These are phyloP conservation scores for Henricia sp. DNA, from an alignment of 53 echinoderm and acorn worm species.

Conservation along the genomic window DNA sequence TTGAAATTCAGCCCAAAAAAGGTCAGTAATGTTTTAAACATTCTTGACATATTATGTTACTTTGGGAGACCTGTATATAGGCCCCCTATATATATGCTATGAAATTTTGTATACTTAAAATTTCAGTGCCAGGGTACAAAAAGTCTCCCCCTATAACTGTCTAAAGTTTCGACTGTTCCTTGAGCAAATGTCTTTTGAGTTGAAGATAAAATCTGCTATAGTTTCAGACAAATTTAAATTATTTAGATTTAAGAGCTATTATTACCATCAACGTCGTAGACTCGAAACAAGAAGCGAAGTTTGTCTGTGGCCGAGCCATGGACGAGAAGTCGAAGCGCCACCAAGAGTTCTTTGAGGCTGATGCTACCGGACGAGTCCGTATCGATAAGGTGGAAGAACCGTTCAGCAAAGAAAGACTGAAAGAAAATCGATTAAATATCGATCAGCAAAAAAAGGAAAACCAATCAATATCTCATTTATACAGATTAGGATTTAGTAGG, in stretches of 20 bases:
- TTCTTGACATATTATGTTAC: not conserved
- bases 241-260: not conserved
- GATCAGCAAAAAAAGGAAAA: no score
- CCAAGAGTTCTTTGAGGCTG: slow-evolving; percentile 75
- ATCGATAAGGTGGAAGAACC: slow-evolving; percentile 91
- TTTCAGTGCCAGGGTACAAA: not conserved
- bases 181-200: not conserved
- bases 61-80: not conserved
- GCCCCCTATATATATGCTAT: not conserved
- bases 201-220: not conserved
- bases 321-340: slow-evolving; percentile 70
- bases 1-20: no score
- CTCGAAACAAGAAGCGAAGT: slow-evolving; percentile 79
- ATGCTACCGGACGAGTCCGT: slow-evolving; percentile 78
- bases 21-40: no score
- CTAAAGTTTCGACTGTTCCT: not conserved
- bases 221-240: not conserved
- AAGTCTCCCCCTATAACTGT: not conserved
- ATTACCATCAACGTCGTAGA: slow-evolving; percentile 94
- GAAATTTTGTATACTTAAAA: not conserved
- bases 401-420: slow-evolving; percentile 93
- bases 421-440: not conserved
- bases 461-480: not conserved
- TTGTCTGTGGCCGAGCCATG: slow-evolving; percentile 79
- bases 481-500: not conserved